Base-by-base conservation (phyloP, 2,113 vertebrate genomes). In the Sylvietta virens region DNA sequence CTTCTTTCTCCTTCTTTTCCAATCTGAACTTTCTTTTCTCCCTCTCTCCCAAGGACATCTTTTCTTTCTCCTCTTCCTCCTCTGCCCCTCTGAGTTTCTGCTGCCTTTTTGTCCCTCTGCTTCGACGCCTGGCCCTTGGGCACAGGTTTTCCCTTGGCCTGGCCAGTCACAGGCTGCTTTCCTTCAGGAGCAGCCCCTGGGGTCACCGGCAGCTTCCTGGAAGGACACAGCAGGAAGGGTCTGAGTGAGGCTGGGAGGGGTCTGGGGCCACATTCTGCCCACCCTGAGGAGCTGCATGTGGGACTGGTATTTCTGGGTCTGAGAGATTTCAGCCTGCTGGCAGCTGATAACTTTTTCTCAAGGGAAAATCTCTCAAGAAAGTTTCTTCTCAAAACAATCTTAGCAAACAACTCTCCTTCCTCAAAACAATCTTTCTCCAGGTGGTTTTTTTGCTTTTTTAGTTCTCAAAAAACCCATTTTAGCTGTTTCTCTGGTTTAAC, bases 71-170 rank as follows among this genome's bases (percentile, higher is more conserved):
- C 61, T 33, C 67, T 44, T 39, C 77, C 69, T 58, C 13, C 51
- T 56, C 28, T 45, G 23, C 23, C 37, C 45, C 28, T 67, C 61
- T 81, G 61, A 24, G 28, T 1, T n/a, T 7, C 9, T 58, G 45
- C 53, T 45, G 11, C 61, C 39, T 81, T 39, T 45, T 5, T 14
- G 4, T 30, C 1, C 0, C 45, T 45, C 37, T 73, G 45, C 53
- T 39, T 21, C 3, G 2, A 5, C 0, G 0, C 39, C 15, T n/a
- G 78, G 60, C 15, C 69, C 53, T 67, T 47, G 61, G 53, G 33
- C 26, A 33, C 6, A 9, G 45, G 1, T 58, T 81, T 60, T 7
- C 28, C 61, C 53, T n/a, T 60, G 69, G 4, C 28, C n/a, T 30
- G 78, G 16, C 18, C 53, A 10, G 13, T 10, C 78, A 12, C 28